Evolutionary conservation across 2,888 invertebrate species (phyloP), one percentile per base, ranked within the genome.

Genomic region (Leptothorax acervorum): DNA sequence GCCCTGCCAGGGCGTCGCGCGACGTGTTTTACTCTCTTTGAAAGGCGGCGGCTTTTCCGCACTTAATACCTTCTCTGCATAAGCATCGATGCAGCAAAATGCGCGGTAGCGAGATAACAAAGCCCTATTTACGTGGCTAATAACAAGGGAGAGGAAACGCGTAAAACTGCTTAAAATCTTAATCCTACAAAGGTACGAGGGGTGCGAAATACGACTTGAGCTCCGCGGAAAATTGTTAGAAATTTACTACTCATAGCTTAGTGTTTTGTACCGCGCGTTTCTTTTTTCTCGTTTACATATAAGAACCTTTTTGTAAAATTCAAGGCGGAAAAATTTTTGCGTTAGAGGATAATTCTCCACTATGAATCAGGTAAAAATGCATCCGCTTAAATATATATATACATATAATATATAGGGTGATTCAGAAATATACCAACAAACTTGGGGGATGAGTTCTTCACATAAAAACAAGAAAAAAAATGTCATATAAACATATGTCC

Each of bases 31-130:
- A 23, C 28, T 62, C 60, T 48, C 35, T 39, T 35, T 48, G 60
- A 73, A 73, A 81, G 11, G 60, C 23, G 45, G 12, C 60, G 18
- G 66, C 66, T 35, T 71, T 45, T 79, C 35, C 11, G 35, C 35
- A 18, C 35, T 60, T 68, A 55, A 81, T 73, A n/a, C 23, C 28
- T 48, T 39, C 45, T 81, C n/a, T 60, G 23, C 3, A 35, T 35
- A 68, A 60, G 60, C 60, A 60, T 73, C 60, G 79, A 60, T 23
- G 60, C 75, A 28, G 35, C 60, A 81, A 74, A 81, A 62, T 57
- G 73, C 74, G 1, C 15, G 35, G 28, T 3, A 11, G 18, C 5
- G 3, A 11, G 28, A 62, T 39, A 73, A 73, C 42, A 51, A 81
- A 60, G 45, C 35, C 3, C 8, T 5, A 55, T 31, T 78, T 78